These are phyloP conservation scores for Limnodromus scolopaceus DNA, from an alignment of 2,797 vertebrate genomes.

Conservation along the genomic window DNA sequence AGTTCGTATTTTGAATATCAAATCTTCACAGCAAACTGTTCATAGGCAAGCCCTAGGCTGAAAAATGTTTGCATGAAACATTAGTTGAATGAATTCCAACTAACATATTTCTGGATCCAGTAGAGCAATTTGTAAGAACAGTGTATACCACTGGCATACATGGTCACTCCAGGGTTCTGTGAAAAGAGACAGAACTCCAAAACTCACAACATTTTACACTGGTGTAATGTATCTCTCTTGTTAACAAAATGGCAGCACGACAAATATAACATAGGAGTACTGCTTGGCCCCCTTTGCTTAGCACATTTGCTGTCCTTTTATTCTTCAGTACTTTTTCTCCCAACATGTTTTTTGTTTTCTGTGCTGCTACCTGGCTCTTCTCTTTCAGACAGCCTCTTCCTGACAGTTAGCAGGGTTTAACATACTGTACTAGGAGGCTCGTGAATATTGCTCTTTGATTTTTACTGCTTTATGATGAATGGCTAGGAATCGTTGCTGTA, in stretches of 20 bases:
- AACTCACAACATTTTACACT: neutral
- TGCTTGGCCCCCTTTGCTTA: constrained; percentile 21
- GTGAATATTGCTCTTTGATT: constrained; percentile 79
- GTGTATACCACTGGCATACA: neutral
- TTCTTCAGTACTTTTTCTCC: constrained; percentile 45
- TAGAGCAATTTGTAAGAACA: constrained; percentile 23
- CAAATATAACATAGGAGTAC: constrained; percentile 12
- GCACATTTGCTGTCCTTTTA: constrained; percentile 51
- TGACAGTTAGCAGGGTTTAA: constrained; percentile 76
- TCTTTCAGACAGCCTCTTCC: constrained; percentile 64
- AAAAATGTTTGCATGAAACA: constrained; percentile 61
- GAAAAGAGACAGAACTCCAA: neutral
- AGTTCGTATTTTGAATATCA: constrained; percentile 46
- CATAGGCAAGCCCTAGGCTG: constrained; percentile 52
- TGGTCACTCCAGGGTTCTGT: constrained; percentile 33
- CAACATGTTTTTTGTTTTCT: constrained; percentile 60
- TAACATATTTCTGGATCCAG: constrained; percentile 19
- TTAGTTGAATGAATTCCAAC: constrained; percentile 46
- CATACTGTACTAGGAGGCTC: constrained; percentile 72
- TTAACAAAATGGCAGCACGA: constrained; percentile 62
- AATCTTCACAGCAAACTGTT: constrained; percentile 44
- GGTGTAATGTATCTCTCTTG: neutral
- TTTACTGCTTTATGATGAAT: constrained; percentile 68
- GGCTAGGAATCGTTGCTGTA: constrained; percentile 41
- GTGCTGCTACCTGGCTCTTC: constrained; percentile 60